These are phyloP conservation scores for Chaetophractus vellerosus DNA, from an alignment of 2,797 vertebrate species.

Conservation along the genomic window DNA sequence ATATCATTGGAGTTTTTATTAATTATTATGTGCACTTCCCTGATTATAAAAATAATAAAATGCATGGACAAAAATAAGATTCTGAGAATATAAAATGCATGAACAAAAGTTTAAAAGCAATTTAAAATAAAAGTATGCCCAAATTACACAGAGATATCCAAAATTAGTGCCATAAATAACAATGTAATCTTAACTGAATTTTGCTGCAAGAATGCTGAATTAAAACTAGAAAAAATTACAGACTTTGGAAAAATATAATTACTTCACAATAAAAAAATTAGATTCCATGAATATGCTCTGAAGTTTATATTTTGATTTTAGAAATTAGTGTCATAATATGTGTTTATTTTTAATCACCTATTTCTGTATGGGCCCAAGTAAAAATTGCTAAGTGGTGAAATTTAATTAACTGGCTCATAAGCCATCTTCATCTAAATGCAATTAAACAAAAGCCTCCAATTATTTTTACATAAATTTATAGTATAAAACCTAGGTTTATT, in stretches of 20 bases:
- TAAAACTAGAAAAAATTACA: not conserved
- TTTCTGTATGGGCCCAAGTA: not conserved
- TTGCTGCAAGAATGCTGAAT: not conserved
- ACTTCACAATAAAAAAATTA: not conserved
- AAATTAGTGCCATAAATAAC: not conserved
- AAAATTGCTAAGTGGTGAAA: not conserved
- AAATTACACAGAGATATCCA: not conserved
- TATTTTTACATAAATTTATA: not conserved
- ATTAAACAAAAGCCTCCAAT: not conserved
- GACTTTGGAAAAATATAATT: not conserved
- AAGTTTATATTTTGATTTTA: not conserved
- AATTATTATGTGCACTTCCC: not conserved
- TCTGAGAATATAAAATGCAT: not conserved
- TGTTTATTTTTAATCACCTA: not conserved
- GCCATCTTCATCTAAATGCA: not conserved
- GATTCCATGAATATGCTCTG: not conserved
- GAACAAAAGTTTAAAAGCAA: not conserved
- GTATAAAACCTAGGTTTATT: not conserved
- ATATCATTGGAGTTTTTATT: not conserved
- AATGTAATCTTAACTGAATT: slow-evolving; percentile 17
- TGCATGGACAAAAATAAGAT: not conserved
- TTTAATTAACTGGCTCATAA: not conserved
- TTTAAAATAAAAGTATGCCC: slow-evolving; percentile 15
- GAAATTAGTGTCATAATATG: not conserved
- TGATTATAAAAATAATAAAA: not conserved